Conservation (phyloP, 2,113 vertebrate species). For the Odocoileus virginianus region DNA sequence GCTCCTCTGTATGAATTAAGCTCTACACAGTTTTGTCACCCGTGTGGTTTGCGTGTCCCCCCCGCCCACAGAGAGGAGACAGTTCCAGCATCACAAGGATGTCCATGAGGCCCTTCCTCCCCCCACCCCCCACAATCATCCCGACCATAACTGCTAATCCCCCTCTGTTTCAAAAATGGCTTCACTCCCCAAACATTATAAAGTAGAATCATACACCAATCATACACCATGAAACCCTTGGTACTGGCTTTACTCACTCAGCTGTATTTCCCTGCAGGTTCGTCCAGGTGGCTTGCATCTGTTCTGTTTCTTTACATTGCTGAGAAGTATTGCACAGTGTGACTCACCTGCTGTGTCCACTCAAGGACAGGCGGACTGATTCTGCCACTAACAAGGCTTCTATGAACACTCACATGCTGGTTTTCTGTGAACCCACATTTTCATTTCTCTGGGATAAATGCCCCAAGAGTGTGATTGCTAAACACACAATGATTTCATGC, state of each 20-base stretch:
- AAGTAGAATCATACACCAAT: not conserved
- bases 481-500: not conserved
- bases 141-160: not conserved
- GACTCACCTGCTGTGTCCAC: not conserved
- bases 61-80: not conserved
- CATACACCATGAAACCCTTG: not conserved
- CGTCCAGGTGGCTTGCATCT: rapidly evolving
- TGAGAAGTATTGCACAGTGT: not conserved
- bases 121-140: rapidly evolving
- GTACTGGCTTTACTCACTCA: not conserved
- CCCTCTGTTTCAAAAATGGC: not conserved
- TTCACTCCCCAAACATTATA: not conserved
- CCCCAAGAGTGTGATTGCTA: not conserved
- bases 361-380: not conserved
- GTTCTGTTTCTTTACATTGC: not conserved
- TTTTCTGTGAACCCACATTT: not conserved
- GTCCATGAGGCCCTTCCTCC: not conserved
- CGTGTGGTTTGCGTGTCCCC: not conserved
- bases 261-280: not conserved
- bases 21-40: not conserved
- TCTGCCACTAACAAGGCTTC: not conserved
- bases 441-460: conserved; percentile 29
- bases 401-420: not conserved
- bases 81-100: not conserved
- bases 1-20: not conserved